Conservation (phyloP, 1,140 invertebrate genomes). For the Copidosoma floridanum region DNA sequence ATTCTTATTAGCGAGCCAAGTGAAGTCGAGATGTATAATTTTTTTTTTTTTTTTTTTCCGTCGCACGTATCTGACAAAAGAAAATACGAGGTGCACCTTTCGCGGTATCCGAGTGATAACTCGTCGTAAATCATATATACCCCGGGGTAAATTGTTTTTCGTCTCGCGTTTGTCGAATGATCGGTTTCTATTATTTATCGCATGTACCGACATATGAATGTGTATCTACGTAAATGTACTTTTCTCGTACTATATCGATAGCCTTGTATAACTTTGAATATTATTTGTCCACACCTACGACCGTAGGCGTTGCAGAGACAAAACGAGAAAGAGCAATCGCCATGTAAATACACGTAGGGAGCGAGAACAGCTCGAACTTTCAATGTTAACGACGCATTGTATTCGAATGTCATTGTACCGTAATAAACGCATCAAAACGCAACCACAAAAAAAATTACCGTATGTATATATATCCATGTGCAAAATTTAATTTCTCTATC, state of each 20-base stretch:
- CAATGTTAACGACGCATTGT: conserved; percentile 27
- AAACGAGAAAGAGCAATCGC: conserved; percentile 6
- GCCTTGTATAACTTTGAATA: too few relatives aligned
- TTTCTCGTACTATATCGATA: too few relatives aligned
- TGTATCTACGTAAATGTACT: conserved; percentile 1
- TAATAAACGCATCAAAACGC: conserved; percentile 22
- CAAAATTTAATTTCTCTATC: background rate
- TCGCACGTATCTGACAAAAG: too few relatives aligned
- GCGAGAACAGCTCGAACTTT: conserved; percentile 16
- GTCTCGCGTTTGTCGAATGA: too few relatives aligned
- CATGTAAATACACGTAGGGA: conserved; percentile 27
- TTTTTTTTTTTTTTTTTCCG: too few relatives aligned
- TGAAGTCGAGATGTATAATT: too few relatives aligned
- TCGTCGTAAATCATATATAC: too few relatives aligned
- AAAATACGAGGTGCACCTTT: too few relatives aligned
- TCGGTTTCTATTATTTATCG: conserved; percentile 20
- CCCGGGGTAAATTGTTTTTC: too few relatives aligned
- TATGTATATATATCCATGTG: too few relatives aligned
- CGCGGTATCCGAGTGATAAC: too few relatives aligned
- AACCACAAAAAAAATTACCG: conserved; percentile 6
- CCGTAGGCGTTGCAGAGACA: conserved; percentile 11
- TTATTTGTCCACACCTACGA: conserved; percentile 13
- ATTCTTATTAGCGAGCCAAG: too few relatives aligned
- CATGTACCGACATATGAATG: conserved; percentile 5
- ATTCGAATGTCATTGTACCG: conserved; percentile 17